Evolutionary conservation across 35 echinoderm and acorn worm species (phyloP).

Genomic region (Stichopus chloronotus): DNA sequence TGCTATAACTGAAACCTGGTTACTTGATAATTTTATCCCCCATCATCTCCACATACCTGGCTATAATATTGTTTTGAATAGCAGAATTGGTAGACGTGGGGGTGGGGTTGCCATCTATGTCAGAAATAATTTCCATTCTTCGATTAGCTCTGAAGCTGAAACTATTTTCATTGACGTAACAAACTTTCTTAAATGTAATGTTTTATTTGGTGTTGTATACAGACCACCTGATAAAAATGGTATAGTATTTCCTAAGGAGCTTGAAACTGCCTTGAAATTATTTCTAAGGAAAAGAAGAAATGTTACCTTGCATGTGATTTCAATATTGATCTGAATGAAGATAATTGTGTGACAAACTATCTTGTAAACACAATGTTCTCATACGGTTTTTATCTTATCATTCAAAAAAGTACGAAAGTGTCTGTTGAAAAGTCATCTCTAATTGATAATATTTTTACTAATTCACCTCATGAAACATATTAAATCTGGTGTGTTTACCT

Average conservation of each 20-base stretch:
- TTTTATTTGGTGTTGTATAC: no score
- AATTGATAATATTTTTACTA: no score
- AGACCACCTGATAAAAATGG: no score
- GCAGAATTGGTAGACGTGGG: slow-evolving; percentile 14
- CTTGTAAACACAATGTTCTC: slow-evolving; percentile 8
- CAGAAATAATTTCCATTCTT: background rate
- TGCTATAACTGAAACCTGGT: background rate
- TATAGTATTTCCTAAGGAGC: slow-evolving; percentile 5
- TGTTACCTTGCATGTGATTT: background rate
- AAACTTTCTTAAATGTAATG: background rate
- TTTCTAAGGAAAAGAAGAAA: background rate
- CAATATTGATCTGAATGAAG: no score
- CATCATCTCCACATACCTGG: no score
- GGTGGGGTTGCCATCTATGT: slow-evolving; percentile 12
- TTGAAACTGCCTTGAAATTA: no score
- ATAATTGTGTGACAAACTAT: no score
- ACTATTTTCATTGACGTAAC: slow-evolving; percentile 9
- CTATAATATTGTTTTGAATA: no score
- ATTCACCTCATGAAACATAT: slow-evolving; percentile 15
- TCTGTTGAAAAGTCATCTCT: background rate
- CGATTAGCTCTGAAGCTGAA: no score
- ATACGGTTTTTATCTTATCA: slow-evolving; percentile 16
- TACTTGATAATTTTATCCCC: background rate
- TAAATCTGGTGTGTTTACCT: no score
- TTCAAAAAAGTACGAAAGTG: slow-evolving; percentile 17